Evolutionary conservation across 2,888 invertebrate species (phyloP).

Genomic region (Xylota sylvarum): DNA sequence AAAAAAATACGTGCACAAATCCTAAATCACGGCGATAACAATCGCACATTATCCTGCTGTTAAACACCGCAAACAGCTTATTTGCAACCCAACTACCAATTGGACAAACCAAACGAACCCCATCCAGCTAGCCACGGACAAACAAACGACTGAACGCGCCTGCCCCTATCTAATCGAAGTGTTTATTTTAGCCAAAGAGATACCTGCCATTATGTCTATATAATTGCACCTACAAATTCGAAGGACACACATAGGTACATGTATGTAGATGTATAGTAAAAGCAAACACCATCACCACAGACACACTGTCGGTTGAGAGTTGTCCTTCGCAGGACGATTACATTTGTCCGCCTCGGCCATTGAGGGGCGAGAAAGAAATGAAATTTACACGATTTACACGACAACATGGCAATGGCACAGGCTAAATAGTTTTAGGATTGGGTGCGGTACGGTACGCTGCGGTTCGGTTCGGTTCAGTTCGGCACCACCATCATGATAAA

Average conservation of each 20-base stretch:
- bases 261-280: no score
- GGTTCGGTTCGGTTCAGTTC: slow-evolving; percentile 19
- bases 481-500: slow-evolving; percentile 29
- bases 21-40: slow-evolving; percentile 62
- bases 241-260: slow-evolving; percentile 6
- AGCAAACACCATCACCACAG: slow-evolving; percentile 44
- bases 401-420: slow-evolving; percentile 39
- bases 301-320: slow-evolving; percentile 8
- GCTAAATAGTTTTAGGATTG: slow-evolving; percentile 59
- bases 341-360: slow-evolving; percentile 28
- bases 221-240: slow-evolving; percentile 69
- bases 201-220: slow-evolving; percentile 71
- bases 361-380: slow-evolving; percentile 46
- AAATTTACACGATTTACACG: slow-evolving; percentile 69
- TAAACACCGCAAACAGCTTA: slow-evolving; percentile 72
- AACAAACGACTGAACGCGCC: slow-evolving; percentile 63
- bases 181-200: slow-evolving; percentile 65
- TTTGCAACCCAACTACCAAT: slow-evolving; percentile 71
- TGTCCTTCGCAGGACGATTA: slow-evolving; percentile 56
- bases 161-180: slow-evolving; percentile 53
- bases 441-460: slow-evolving; percentile 11
- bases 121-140: slow-evolving; percentile 24
- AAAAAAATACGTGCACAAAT: slow-evolving; percentile 50
- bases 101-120: slow-evolving; percentile 51
- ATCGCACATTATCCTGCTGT: slow-evolving; percentile 63